Base-by-base conservation (phyloP, 64 coral and sea anemone species). In the Montipora foliosa region DNA sequence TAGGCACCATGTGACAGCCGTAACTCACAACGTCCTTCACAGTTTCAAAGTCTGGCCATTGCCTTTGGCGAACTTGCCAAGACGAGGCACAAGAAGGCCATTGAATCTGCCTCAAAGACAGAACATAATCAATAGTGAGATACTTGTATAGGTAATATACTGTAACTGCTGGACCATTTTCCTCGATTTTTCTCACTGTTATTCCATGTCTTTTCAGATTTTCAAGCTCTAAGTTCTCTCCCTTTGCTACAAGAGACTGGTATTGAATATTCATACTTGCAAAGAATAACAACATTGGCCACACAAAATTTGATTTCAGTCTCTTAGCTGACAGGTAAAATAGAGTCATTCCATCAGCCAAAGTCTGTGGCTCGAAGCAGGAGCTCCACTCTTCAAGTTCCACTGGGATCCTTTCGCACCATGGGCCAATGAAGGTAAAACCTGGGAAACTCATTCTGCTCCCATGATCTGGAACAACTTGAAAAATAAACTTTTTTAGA, bases 81-180 rank as follows among this genome's bases (percentile, higher is more conserved):
- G 66, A 5, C 1, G 84, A 67, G 21, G 67, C 84, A 87, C 84
- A 87, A 2, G 68, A 87, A 8, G 84, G 84, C 84, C 84, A 87
- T 29, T 52, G 68, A 47, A 74, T 74, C 47, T 87, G 84, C n/a
- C 84, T 71, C 17, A 74, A 62, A 24, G 84, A 87, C 68, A 87
- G 71, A 45, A 87, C 84, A 87, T 87, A 87, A 74, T 87, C 84
- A 87, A 87, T 46, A 53, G 84, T 74, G 46, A 87, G 84, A 46
- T 74, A 87, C 4, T 87, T 87, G 8, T 70, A 1, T 5, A 87
- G 50, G 67, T 74, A 87, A 19, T 87, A 52, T 0, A 87, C 84
- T 74, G 84, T 87, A 12, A 87, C 67, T 22, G 84, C 84, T 19
- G 84, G 84, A 74, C 84, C 84, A 87, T 87, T 87, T 69, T 87